Evolutionary conservation across 2,888 invertebrate genomes (phyloP).

Genomic region (Erpobdella octoculata): DNA sequence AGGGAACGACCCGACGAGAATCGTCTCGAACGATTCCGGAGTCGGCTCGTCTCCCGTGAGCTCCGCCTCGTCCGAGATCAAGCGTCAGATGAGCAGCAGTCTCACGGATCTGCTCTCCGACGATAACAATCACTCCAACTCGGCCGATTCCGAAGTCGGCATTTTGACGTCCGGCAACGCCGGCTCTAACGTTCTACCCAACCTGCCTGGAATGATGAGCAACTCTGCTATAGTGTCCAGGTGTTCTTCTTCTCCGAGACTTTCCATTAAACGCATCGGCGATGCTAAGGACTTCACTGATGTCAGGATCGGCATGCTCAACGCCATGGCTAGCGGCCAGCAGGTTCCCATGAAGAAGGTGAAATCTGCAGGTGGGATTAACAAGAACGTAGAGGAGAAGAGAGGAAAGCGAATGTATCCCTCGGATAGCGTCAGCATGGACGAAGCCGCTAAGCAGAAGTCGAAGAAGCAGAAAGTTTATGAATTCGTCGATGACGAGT

Average conservation of each 20-base stretch:
- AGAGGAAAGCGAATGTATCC: slow-evolving; percentile 2
- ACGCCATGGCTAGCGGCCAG: not conserved
- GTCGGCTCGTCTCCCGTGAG: not conserved
- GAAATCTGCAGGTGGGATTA: not conserved
- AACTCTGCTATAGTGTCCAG: not conserved
- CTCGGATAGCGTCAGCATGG: not conserved
- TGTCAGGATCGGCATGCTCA: not conserved
- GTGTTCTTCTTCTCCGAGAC: not conserved
- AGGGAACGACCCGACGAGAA: not conserved
- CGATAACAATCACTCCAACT: slow-evolving; percentile 15
- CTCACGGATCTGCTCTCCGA: slow-evolving; percentile 18
- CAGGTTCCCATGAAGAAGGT: not conserved
- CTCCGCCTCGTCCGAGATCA: not conserved
- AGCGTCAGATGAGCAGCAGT: slow-evolving; percentile 17
- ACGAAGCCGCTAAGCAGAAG: not conserved
- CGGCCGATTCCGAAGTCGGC: slow-evolving; percentile 8
- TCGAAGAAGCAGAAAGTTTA: slow-evolving; percentile 28
- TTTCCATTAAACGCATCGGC: not conserved
- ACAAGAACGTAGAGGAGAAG: not conserved
- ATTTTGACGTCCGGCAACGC: slow-evolving; percentile 2
- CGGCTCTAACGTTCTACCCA: not conserved
- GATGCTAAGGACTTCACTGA: not conserved
- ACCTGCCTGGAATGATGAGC: not conserved
- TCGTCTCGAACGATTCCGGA: not conserved
- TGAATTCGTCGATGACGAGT: slow-evolving; percentile 28